A percentile compares a stretch with the other conserved stretches of the same genome.
phyloP scores from a whole-genome alignment of 1,140 invertebrate genomes.

The Trachelipus rathkii region DNA sequence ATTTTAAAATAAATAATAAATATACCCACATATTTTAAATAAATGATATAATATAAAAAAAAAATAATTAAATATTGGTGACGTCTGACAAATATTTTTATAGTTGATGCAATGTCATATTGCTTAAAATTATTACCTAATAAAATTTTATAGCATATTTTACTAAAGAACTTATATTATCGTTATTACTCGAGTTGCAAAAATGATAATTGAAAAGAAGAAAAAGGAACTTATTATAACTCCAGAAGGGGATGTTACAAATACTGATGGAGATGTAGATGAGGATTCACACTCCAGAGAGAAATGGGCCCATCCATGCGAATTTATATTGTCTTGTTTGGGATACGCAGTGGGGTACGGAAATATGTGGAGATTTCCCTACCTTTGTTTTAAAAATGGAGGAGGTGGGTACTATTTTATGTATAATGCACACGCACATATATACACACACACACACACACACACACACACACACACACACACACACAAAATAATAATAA shows the following conservation, averaged over 20 bases:
- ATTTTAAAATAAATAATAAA: too few relatives aligned
- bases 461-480: not conserved
- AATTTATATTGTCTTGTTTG: constrained; percentile 82
- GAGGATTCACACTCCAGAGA: constrained; percentile 51
- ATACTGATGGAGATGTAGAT: not conserved
- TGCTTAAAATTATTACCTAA: too few relatives aligned
- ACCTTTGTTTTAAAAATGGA: constrained; percentile 81
- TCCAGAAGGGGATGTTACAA: not conserved
- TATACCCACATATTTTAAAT: too few relatives aligned
- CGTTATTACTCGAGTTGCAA: not conserved
- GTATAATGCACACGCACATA: not conserved
- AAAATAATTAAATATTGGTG: too few relatives aligned
- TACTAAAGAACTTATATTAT: too few relatives aligned
- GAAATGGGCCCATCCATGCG: constrained; percentile 81
- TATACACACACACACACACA: constrained; percentile 11
- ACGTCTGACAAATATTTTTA: too few relatives aligned
- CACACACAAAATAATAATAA: too few relatives aligned
- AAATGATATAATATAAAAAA: too few relatives aligned
- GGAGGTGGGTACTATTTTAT: constrained; percentile 61
- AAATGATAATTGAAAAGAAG: not conserved
- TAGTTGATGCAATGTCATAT: not conserved
- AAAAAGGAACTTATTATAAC: not conserved
- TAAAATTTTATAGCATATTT: too few relatives aligned
- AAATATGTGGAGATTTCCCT: constrained; percentile 88
- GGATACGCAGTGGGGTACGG: constrained; percentile 83